Evolutionary conservation across 2,888 invertebrate genomes (phyloP), one percentile per base, ranked within the genome.

Genomic region (Megalurothrips usitatus): DNA sequence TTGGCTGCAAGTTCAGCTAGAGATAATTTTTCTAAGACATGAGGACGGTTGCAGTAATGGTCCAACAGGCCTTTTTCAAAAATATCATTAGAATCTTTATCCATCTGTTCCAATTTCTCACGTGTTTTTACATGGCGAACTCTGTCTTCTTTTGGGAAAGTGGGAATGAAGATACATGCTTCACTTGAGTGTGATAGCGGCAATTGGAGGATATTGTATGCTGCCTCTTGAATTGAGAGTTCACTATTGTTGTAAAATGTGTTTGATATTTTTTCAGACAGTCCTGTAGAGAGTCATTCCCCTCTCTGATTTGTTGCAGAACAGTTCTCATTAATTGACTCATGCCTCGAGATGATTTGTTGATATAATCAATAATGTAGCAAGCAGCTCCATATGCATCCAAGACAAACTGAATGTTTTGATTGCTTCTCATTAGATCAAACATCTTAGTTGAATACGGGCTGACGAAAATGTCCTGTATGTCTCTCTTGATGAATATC

Each of bases 1-100:
- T 58, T 47, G 0, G 84, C 82, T 6, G 83, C 85, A 84, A 85
- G 85, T 43, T 85, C 84, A 1, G 86, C 85, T 12, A 86, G 83
- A 82, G 84, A 85, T n/a, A 84, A 81, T 34, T 84, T 81, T 79
- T 86, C 84, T 19, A 86, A 81, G 11, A 79, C 43, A 26, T 82
- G 78, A 34, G 85, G 85, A 78, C 86, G 81, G 10, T 83, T 80
- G 17, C 82, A 79, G 83, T 86, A 86, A 26, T 85, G 82, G n/a
- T 85, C 84, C 6, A 85, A 48, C 0, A 85, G 78, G 11, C 84
- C 84, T 11, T 82, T 80, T 10, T 23, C 48, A 43, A 80, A 82
- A 34, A 82, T 79, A 34, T 81, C 81, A 49, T 26, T 26, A 23
- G 80, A 81, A 34, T 81, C 52, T 10, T 48, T 34, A 52, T 79